Evolutionary conservation across 2,797 vertebrate genomes (phyloP).

Genomic region (Dipus sagitta): DNA sequence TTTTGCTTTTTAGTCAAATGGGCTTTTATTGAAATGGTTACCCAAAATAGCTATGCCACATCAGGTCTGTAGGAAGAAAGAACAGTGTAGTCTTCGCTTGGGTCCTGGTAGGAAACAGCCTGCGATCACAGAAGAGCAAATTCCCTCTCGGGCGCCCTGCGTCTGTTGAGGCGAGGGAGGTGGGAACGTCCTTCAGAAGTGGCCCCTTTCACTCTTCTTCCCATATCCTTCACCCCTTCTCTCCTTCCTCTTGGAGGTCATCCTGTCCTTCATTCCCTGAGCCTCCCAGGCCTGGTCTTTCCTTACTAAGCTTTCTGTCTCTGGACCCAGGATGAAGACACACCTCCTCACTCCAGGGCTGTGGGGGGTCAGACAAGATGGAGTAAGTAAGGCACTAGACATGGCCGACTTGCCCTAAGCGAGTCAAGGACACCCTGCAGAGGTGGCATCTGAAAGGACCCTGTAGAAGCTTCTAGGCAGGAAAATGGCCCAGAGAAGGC

Average conservation of each 20-base stretch:
- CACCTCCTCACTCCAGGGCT: neutral
- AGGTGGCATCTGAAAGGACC: neutral
- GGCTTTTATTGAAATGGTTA: constrained; percentile 90
- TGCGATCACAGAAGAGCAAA: constrained; percentile 79
- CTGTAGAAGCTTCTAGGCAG: neutral
- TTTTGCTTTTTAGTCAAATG: constrained; percentile 91
- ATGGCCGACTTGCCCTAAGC: accelerated
- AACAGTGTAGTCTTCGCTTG: constrained; percentile 83
- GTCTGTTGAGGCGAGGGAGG: neutral
- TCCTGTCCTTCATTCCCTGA: neutral
- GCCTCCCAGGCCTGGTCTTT: accelerated
- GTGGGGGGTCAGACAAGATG: no score
- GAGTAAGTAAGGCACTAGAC: accelerated
- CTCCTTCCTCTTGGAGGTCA: neutral
- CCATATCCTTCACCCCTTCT: neutral
- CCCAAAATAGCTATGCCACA: constrained; percentile 88
- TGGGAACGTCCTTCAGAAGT: neutral
- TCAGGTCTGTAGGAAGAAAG: constrained; percentile 86
- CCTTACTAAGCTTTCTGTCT: neutral
- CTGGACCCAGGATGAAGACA: neutral
- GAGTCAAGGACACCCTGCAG: accelerated
- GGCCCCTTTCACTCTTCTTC: neutral
- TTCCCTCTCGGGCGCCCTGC: constrained; percentile 61
- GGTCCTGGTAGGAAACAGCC: constrained; percentile 83
- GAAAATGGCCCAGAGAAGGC: neutral